Percentiles rank a stretch among this genome's conserved stretches.
phyloP scores from a whole-genome alignment of 1,140 invertebrate species.

The Augochlora pura region DNA sequence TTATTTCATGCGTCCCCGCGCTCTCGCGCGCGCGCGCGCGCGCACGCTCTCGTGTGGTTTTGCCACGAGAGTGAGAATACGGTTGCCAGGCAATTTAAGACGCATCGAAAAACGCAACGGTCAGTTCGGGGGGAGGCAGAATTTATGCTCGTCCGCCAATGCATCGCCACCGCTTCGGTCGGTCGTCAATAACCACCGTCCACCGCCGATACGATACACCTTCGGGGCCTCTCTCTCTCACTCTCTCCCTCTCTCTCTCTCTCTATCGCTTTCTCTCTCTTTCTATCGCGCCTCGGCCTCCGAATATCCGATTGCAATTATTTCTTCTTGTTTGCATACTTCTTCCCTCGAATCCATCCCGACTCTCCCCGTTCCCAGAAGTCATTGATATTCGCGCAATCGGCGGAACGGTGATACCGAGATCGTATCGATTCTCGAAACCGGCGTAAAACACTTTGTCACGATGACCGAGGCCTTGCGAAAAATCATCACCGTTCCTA shows the following conservation, averaged over 20 bases:
- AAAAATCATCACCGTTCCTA: slow-evolving; percentile 5
- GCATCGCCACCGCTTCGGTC: slow-evolving; percentile 64
- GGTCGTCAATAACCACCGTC: slow-evolving; percentile 68
- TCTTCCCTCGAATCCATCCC: slow-evolving; percentile 44
- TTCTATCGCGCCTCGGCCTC: slow-evolving; percentile 52
- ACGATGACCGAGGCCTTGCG: not conserved
- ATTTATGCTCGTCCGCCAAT: slow-evolving; percentile 68
- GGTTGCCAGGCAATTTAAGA: slow-evolving; percentile 52
- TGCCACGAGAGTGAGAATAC: slow-evolving; percentile 34
- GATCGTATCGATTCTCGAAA: slow-evolving; percentile 36
- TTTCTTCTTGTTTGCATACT: slow-evolving; percentile 68
- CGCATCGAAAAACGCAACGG: slow-evolving; percentile 47
- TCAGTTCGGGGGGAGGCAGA: slow-evolving; percentile 49
- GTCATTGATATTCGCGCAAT: slow-evolving; percentile 49
- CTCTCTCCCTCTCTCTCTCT: too few species aligned
- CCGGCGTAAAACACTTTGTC: slow-evolving; percentile 19
- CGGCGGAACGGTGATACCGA: slow-evolving; percentile 32
- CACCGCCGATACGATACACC: slow-evolving; percentile 66
- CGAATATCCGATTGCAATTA: slow-evolving; percentile 72
- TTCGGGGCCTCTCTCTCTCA: slow-evolving; percentile 20
- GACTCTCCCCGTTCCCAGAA: slow-evolving; percentile 28
- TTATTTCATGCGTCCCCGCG: slow-evolving; percentile 23
- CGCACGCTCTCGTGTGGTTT: not conserved
- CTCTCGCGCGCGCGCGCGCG: too few species aligned
- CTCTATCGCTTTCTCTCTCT: too few species aligned